These are phyloP conservation scores for Apocheima hispidaria DNA, from an alignment of 2,888 invertebrate genomes.

Conservation along the genomic window DNA sequence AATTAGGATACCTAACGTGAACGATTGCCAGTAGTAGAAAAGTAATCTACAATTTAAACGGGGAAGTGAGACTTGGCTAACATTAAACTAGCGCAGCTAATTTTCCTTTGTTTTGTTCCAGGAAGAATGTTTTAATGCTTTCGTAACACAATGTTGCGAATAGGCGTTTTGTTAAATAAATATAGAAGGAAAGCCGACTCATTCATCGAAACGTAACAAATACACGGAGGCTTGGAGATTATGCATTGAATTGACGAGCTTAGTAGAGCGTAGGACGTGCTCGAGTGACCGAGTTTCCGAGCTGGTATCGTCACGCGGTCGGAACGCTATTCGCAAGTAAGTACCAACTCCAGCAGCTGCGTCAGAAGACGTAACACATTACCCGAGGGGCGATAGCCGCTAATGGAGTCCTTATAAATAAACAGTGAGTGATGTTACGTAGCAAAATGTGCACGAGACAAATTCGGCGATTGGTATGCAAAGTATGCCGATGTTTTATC, in stretches of 20 bases:
- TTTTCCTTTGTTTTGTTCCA: constrained; percentile 33
- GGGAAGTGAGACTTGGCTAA: constrained; percentile 25
- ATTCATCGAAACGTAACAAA: constrained; percentile 50
- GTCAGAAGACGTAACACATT: constrained; percentile 51
- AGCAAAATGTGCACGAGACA: constrained; percentile 28
- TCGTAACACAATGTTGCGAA: constrained; percentile 33
- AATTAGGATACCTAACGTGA: constrained; percentile 21
- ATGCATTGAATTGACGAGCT: constrained; percentile 52
- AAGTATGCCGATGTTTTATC: constrained; percentile 45
- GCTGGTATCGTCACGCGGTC: constrained; percentile 51
- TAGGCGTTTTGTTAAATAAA: constrained; percentile 36
- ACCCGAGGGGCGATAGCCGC: constrained; percentile 42
- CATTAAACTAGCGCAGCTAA: constrained; percentile 31
- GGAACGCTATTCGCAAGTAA: constrained; percentile 57
- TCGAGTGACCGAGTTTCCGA: constrained; percentile 59
- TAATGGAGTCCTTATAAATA: constrained; percentile 49
- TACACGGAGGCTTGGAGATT: constrained; percentile 47
- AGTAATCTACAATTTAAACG: constrained; percentile 29
- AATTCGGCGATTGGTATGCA: constrained; percentile 44
- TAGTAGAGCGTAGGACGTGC: constrained; percentile 54
- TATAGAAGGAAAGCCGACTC: constrained; percentile 24
- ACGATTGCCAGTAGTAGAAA: constrained; percentile 14
- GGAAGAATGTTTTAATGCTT: constrained; percentile 34
- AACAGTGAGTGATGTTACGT: constrained; percentile 33
- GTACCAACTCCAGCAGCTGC: constrained; percentile 57